Base-by-base conservation (phyloP, 1,140 invertebrate species). In the Drosophila suzukii region DNA sequence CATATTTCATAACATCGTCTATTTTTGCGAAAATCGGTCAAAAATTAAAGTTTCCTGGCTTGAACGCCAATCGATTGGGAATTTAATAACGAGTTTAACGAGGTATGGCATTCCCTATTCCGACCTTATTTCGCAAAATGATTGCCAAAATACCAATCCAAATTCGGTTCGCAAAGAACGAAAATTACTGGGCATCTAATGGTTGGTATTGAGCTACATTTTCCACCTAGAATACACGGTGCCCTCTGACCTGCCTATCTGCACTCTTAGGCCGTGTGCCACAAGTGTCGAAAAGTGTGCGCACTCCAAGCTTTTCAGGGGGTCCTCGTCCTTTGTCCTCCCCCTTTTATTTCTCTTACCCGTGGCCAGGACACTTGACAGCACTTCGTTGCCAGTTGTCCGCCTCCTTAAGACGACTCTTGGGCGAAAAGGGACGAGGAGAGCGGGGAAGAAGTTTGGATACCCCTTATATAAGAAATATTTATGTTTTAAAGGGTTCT, bases 281-380 rank as follows among this genome's bases (percentile, higher is more conserved):
- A 66, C 51, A 82, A 83, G 81, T 83, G 80, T 75, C 75, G 59
- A 82, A 83, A 84, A 83, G 80, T 68, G 75, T 61, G 62, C 70
- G 47, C 63, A 63, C 75, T 75, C n/a, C 60, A 75, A 78, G 61
- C 51, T 62, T 59, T 76, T 32, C 41, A 59, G 13, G 36, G 54
- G 36, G 54, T 15, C 36, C 20, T 15, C 13, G 55, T 38, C 5
- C 50, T 68, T 67, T 71, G 60, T 60, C 32, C 55, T 17, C 11
- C 38, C 49, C 10, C 24, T 53, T 30, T 41, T 54, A 17, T 24
- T 55, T 46, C 15, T 38, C 13, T 67, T 47, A 36, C 8, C 43
- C 62, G 24, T 47, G 62, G 41, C 30, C 65, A 76, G 72, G 34
- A 71, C 78, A 63, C 78, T 81, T 47, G 50, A 44, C 61, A 43